Evolutionary conservation across 2,113 vertebrate genomes (phyloP).

Genomic region (Columba janthina): DNA sequence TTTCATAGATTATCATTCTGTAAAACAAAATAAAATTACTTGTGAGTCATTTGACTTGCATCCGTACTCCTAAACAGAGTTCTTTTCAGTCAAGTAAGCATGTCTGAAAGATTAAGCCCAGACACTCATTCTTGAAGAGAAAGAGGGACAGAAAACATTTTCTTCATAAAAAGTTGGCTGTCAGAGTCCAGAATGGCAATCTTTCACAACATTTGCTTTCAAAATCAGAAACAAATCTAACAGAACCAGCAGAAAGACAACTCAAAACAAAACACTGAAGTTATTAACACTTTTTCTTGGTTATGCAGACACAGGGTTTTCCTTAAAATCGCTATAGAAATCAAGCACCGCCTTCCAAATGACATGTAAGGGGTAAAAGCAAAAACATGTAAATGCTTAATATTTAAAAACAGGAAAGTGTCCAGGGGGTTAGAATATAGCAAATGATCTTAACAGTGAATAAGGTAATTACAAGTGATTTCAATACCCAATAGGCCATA

Average conservation of each 20-base stretch:
- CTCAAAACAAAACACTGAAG: background rate
- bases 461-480: background rate
- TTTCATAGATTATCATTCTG: background rate
- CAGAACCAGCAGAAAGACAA: background rate
- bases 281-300: background rate
- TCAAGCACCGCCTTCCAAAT: background rate
- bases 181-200: background rate
- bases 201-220: background rate
- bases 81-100: background rate
- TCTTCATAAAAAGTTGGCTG: background rate
- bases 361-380: background rate
- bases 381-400: background rate
- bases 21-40: background rate
- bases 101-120: background rate
- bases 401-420: background rate
- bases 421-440: background rate
- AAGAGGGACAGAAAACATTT: background rate
- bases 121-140: background rate
- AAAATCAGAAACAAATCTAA: background rate
- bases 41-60: background rate
- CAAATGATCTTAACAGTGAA: background rate
- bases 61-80: background rate
- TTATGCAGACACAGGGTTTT: background rate
- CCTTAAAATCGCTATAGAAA: background rate
- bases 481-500: background rate